Conservation (phyloP, 2,797 vertebrate genomes). For the Paramormyrops hopkinsi region DNA sequence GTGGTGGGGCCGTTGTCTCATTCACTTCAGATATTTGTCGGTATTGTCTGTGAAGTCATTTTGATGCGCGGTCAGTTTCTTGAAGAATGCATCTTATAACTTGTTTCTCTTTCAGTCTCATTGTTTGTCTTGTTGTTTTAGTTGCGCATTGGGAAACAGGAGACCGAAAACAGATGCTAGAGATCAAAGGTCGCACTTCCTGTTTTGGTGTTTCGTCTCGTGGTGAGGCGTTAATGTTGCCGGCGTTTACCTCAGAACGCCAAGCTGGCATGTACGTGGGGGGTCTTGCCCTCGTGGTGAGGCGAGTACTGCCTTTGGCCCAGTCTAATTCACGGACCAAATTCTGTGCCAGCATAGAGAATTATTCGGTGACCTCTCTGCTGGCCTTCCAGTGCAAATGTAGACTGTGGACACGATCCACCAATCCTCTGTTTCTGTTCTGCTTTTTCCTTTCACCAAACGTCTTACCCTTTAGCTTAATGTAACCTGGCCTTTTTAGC, state of each 20-base stretch:
- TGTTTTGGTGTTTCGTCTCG: conserved; percentile 38
- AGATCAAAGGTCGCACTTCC: conserved; percentile 34
- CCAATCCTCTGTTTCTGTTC: background rate
- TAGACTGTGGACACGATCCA: background rate
- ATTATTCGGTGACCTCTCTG: background rate
- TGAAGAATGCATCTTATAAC: background rate
- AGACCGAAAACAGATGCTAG: conserved; percentile 36
- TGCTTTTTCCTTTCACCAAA: background rate
- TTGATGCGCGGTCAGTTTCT: background rate
- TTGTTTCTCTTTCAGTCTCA: background rate
- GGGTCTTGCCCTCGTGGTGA: background rate
- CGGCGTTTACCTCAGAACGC: background rate
- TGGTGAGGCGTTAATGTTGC: background rate
- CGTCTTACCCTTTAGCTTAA: background rate
- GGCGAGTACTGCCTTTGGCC: background rate
- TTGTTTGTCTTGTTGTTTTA: background rate
- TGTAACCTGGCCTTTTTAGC: background rate
- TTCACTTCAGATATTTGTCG: background rate
- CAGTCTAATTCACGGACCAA: background rate
- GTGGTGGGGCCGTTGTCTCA: background rate
- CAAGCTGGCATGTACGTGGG: background rate
- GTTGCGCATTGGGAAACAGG: background rate
- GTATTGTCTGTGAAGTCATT: background rate
- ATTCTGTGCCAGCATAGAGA: conserved; percentile 11
- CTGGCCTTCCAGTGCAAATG: background rate